Evolutionary conservation across 2,888 invertebrate genomes (phyloP), one percentile per base, ranked within the genome.

Genomic region (Ichneumoninae sp.): DNA sequence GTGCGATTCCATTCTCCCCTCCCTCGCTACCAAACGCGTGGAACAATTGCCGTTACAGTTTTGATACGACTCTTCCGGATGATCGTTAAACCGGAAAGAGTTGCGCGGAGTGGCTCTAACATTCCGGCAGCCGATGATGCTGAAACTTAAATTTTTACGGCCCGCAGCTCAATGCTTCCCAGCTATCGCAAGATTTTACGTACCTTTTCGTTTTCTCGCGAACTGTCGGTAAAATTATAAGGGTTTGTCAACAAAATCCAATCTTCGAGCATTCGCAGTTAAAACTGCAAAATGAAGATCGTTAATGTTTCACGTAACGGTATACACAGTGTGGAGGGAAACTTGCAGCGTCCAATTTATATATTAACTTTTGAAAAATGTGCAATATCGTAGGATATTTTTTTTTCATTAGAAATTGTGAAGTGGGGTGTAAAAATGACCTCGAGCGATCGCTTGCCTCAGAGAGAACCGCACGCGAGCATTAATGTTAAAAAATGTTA

Each of bases 11-110:
- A 66, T 30, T 54, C 30, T 1, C 16, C 33, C 33, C 63, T 30
- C 30, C 2, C 30, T 4, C 16, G 1, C 16, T 63, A 63, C 33
- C 30, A 63, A n/a, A 63, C 22, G 57, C 0, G 57, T 57, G 57
- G 57, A 57, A 57, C 57, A 26, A 57, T 57, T 57, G 13, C 57
- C 57, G 22, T 26, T 26, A 57, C 57, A 57, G 13, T 57, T 57
- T 57, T 57, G 57, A 57, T 57, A 26, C 57, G 57, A 57, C 10
- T 57, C 26, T 10, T 57, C 57, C 22, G 57, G 10, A 22, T 10
- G 26, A 22, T 57, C 57, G 57, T 57, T 57, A 57, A 57, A 54
- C 10, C 22, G 22, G 22, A 3, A 54, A 54, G 8, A 22, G 8
- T 54, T 8, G 19, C 54, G 22, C 54, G 22, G 22, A 54, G 22